Conservation (phyloP, 2,797 vertebrate species). For the Epinephelus awoara region DNA sequence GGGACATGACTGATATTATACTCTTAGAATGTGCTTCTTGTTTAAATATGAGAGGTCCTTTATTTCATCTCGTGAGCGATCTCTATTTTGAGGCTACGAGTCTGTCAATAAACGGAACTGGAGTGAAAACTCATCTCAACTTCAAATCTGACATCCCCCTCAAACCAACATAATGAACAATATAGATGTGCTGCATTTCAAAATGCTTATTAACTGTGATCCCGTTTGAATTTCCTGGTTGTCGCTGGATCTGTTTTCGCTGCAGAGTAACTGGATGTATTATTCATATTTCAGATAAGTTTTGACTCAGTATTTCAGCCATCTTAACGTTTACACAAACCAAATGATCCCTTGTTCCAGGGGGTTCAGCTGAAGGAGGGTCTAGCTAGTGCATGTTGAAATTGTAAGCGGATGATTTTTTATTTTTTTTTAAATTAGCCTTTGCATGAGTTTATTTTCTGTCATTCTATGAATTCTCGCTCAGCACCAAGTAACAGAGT, state of each 20-base stretch:
- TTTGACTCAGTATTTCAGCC: slow-evolving; percentile 19
- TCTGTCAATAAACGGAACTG: background rate
- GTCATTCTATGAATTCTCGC: slow-evolving; percentile 53
- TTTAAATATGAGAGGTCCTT: slow-evolving; percentile 54
- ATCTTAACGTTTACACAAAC: slow-evolving; percentile 25
- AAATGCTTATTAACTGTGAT: slow-evolving; percentile 26
- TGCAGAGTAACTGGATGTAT: slow-evolving; percentile 24
- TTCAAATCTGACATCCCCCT: slow-evolving; percentile 31
- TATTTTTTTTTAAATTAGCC: background rate
- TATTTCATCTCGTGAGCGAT: slow-evolving; percentile 41
- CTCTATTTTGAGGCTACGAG: slow-evolving; percentile 45
- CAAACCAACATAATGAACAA: slow-evolving; percentile 16
- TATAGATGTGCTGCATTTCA: slow-evolving; percentile 29
- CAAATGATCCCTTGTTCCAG: background rate
- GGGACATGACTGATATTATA: slow-evolving; percentile 41
- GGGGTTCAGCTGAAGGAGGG: background rate
- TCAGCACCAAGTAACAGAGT: slow-evolving; percentile 44
- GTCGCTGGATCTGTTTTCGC: slow-evolving; percentile 19
- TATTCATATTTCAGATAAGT: slow-evolving; percentile 24
- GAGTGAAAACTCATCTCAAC: slow-evolving; percentile 23
- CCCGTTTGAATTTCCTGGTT: slow-evolving; percentile 35
- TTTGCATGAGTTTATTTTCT: slow-evolving; percentile 50
- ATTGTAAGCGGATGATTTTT: slow-evolving; percentile 2
- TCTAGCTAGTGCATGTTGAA: slow-evolving; percentile 23
- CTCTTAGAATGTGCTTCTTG: slow-evolving; percentile 59